A percentile compares a stretch with the other conserved stretches of the same genome.
phyloP scores from a whole-genome alignment of 2,797 vertebrate genomes.

The Gallirallus australis region DNA sequence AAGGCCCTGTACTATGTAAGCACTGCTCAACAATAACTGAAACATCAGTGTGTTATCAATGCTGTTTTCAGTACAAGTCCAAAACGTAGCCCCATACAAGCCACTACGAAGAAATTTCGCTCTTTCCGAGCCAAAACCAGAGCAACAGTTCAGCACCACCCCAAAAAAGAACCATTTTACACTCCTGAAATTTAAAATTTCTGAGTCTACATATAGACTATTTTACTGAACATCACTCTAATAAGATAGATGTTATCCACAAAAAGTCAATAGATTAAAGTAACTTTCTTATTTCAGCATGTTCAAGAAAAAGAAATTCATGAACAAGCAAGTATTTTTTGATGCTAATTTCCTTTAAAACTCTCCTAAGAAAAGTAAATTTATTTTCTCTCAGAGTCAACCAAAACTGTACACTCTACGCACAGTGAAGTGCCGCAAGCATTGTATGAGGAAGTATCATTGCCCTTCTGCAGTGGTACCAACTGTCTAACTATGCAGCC shows the following conservation, averaged over 20 bases:
- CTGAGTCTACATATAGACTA: neutral
- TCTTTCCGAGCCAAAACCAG: neutral
- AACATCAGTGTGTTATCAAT: neutral
- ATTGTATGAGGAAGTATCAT: neutral
- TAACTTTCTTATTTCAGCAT: neutral
- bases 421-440: neutral
- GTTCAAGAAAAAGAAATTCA: neutral
- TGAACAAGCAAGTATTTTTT: neutral
- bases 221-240: neutral
- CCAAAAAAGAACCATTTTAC: neutral
- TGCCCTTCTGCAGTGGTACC: neutral
- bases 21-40: neutral
- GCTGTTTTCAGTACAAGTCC: neutral
- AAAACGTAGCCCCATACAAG: neutral
- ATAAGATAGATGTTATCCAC: neutral
- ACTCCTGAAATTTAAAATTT: neutral
- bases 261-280: neutral
- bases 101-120: neutral
- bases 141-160: neutral
- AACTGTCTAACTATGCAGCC: neutral
- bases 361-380: neutral
- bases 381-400: neutral
- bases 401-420: neutral
- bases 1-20: neutral
- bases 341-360: neutral